Evolutionary conservation across 2,888 invertebrate species (phyloP).

Genomic region (Caenorhabditis sp.): DNA sequence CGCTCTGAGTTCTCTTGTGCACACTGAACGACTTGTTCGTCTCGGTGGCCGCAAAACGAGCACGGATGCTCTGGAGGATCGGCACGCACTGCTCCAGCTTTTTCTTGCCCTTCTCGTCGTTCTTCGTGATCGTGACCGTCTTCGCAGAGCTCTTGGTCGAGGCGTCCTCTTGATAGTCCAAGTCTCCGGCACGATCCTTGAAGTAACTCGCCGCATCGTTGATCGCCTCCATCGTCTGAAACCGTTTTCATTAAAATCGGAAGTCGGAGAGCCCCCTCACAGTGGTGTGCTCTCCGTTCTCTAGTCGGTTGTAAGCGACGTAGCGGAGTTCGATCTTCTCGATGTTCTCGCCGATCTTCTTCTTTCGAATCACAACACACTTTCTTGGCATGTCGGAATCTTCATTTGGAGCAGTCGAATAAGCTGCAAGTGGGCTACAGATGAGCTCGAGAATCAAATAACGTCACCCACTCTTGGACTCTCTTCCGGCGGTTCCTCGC

Average conservation of each 20-base stretch:
- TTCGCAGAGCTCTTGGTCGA: neutral
- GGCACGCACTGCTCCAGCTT: constrained; percentile 43
- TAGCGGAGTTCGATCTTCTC: constrained; percentile 54
- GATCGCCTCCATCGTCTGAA: constrained; percentile 46
- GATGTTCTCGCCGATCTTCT: constrained; percentile 27
- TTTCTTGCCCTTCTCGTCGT: constrained; percentile 34
- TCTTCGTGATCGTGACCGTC: constrained; percentile 24
- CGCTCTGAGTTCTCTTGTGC: constrained; percentile 32
- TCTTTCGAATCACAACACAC: constrained; percentile 46
- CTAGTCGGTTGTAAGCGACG: constrained; percentile 40
- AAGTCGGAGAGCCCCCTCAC: too few species aligned
- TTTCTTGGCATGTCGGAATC: constrained; percentile 26
- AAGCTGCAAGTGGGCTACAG: constrained; percentile 3
- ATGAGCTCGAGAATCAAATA: neutral
- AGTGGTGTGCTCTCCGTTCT: constrained; percentile 26
- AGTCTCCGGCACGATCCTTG: constrained; percentile 31
- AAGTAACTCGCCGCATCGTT: constrained; percentile 40
- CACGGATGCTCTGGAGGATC: constrained; percentile 42
- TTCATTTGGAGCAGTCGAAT: neutral
- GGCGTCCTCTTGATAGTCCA: constrained; percentile 25
- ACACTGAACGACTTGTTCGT: constrained; percentile 18
- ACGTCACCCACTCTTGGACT: constrained; percentile 15
- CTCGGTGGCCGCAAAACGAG: constrained; percentile 36
- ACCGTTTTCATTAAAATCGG: too few species aligned
- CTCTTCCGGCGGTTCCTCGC: constrained; percentile 31